Conservation (phyloP, 64 coral and sea anemone genomes). For the Cladopsammia gracilis region DNA sequence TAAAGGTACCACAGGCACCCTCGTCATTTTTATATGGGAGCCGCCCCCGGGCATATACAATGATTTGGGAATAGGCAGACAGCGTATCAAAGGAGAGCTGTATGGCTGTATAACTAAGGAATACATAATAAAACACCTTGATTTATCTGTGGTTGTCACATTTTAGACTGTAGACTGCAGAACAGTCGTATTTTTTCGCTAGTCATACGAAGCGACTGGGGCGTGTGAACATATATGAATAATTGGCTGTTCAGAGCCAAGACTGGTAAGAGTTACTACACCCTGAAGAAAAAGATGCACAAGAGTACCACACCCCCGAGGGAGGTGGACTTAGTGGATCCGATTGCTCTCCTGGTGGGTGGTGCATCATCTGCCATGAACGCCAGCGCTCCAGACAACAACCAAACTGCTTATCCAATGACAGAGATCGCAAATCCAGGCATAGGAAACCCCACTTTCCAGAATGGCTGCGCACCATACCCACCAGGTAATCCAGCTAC, state of each 20-base stretch:
- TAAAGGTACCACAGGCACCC: no score
- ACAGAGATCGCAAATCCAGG: not conserved
- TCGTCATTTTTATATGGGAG: no score
- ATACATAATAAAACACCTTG: no score
- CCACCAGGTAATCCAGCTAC: not conserved
- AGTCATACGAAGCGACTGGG: no score
- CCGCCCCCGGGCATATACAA: no score
- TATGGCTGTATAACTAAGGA: no score
- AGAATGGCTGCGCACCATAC: not conserved
- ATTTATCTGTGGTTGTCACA: no score
- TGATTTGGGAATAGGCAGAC: no score
- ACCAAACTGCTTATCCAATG: not conserved
- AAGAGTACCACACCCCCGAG: constrained; percentile 63
- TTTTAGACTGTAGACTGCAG: no score
- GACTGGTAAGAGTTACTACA: constrained; percentile 76
- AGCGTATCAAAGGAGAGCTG: no score
- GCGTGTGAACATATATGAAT: not conserved
- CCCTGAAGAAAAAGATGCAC: constrained; percentile 80
- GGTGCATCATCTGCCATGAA: not conserved
- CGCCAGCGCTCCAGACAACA: not conserved
- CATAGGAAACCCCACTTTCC: not conserved
- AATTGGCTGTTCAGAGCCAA: constrained; percentile 90
- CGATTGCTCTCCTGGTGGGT: constrained; percentile 33
- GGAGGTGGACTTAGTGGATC: constrained; percentile 77
- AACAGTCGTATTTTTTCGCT: no score